Percentiles rank a stretch among this genome's conserved stretches.
Evolutionary conservation across 2,113 vertebrate genomes (phyloP).

Genomic region (Syngnathus typhle): DNA sequence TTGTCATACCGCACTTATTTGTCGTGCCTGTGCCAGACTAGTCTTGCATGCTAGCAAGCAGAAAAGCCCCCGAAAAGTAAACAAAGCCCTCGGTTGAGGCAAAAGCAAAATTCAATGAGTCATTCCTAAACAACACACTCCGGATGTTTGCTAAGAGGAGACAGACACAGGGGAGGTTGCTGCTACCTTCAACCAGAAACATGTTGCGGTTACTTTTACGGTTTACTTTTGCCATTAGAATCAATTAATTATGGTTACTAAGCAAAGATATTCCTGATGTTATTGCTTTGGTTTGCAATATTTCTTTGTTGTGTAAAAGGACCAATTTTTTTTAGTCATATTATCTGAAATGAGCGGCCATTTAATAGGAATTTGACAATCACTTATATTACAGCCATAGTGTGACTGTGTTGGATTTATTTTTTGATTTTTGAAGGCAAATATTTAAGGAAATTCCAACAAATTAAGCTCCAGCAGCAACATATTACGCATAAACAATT

Average conservation of each 20-base stretch:
- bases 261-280: too few species aligned
- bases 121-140: not conserved
- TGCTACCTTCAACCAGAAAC: conserved; percentile 1
- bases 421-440: not conserved
- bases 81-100: not conserved
- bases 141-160: not conserved
- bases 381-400: not conserved
- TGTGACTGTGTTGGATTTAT: not conserved
- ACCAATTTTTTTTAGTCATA: too few species aligned
- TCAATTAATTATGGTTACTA: too few species aligned
- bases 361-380: not conserved
- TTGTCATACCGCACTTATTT: conserved; percentile 12
- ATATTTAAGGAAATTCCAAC: not conserved
- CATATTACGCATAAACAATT: not conserved
- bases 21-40: not conserved
- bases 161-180: not conserved
- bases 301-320: too few species aligned
- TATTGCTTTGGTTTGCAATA: too few species aligned
- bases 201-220: too few species aligned
- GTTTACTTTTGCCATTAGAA: too few species aligned
- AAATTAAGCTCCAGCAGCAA: not conserved
- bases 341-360: too few species aligned
- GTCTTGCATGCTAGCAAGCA: conserved; percentile 1
- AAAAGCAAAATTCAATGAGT: not conserved
- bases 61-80: conserved; percentile 17